Percentiles rank a stretch among this genome's conserved stretches.
Evolutionary conservation across 2,797 vertebrate genomes (phyloP).

Genomic region (Pelochelys cantorii): DNA sequence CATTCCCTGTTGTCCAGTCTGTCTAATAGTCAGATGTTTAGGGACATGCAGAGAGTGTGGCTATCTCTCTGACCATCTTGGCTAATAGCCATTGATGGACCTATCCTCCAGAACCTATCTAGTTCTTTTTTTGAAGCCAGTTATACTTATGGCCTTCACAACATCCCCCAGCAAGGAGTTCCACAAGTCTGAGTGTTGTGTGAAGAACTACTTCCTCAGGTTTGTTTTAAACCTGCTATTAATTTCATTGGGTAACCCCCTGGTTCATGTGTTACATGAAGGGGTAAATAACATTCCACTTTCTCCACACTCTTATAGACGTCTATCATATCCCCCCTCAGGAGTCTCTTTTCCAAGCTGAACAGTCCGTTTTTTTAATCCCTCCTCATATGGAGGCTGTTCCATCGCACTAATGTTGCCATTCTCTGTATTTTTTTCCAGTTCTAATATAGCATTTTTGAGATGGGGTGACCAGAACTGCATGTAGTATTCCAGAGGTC

Average conservation of each 20-base stretch:
- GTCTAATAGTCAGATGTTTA: neutral
- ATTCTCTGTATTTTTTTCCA: neutral
- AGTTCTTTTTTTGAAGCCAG: neutral
- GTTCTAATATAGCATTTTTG: neutral
- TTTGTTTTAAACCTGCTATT: neutral
- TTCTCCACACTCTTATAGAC: neutral
- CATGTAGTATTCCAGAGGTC: neutral
- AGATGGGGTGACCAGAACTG: neutral
- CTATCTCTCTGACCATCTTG: neutral
- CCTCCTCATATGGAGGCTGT: neutral
- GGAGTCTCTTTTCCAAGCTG: neutral
- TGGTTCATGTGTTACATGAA: neutral
- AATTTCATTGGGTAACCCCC: neutral
- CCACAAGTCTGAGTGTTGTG: neutral
- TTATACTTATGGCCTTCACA: neutral
- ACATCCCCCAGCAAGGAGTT: neutral
- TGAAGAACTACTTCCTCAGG: neutral
- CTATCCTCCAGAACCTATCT: neutral
- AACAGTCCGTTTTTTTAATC: neutral
- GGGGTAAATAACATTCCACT: neutral
- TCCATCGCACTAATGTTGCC: neutral
- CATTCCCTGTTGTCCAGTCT: neutral
- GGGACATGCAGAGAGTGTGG: neutral
- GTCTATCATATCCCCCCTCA: neutral
- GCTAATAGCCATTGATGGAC: neutral